phyloP scores from a whole-genome alignment of 2,888 invertebrate species.

The Tanytarsus gracilentus region DNA sequence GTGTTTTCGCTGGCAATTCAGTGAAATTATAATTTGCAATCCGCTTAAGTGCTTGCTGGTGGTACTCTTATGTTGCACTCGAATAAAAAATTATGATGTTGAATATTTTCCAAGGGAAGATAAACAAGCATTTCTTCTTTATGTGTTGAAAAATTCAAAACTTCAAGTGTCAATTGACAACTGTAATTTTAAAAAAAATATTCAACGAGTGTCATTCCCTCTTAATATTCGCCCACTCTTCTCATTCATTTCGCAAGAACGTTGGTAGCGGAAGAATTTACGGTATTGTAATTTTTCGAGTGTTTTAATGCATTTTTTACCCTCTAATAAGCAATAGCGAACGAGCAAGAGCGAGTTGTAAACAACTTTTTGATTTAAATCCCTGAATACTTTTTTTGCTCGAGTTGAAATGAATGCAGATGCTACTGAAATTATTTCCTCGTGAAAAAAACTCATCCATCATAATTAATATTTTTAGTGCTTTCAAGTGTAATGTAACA shows the following conservation, averaged over 20 bases:
- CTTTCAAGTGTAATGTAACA: neutral
- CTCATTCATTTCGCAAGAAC: too few relatives aligned
- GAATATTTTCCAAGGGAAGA: neutral
- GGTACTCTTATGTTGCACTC: too few relatives aligned
- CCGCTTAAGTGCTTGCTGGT: neutral
- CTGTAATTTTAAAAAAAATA: neutral
- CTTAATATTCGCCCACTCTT: neutral
- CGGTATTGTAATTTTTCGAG: neutral
- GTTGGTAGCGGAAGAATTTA: too few relatives aligned
- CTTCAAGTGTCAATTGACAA: too few relatives aligned
- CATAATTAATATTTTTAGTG: neutral
- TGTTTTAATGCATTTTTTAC: too few relatives aligned
- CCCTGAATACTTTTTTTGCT: too few relatives aligned
- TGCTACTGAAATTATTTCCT: slow-evolving; percentile 9
- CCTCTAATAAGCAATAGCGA: neutral
- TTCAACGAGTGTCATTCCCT: neutral
- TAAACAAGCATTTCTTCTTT: too few relatives aligned
- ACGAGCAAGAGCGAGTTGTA: neutral
- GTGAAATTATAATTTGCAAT: neutral
- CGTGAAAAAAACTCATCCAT: slow-evolving; percentile 7
- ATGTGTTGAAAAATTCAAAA: too few relatives aligned
- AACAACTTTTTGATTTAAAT: neutral
- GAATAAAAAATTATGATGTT: neutral
- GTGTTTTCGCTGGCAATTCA: neutral
- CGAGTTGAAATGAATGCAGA: neutral